Percentiles rank a stretch among this genome's conserved stretches.
Evolutionary conservation across 2,888 invertebrate genomes (phyloP).

Genomic region (Graphium colonna): DNA sequence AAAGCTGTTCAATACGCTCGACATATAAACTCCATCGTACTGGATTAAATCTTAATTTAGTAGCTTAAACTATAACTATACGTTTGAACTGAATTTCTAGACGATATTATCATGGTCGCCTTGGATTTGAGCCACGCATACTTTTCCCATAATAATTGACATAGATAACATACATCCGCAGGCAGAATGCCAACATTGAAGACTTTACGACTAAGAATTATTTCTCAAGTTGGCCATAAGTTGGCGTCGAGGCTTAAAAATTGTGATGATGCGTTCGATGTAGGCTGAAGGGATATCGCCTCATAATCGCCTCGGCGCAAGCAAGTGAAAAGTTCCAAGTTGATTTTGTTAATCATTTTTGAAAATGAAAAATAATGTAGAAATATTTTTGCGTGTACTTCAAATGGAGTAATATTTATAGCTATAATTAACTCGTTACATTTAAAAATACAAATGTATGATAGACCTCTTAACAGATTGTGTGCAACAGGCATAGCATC

Average conservation of each 20-base stretch:
- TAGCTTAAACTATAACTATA: not conserved
- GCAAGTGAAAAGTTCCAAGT: no score
- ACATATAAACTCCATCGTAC: slow-evolving; percentile 4
- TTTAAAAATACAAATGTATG: no score
- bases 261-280: not conserved
- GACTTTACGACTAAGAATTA: not conserved
- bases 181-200: not conserved
- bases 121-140: not conserved
- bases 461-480: no score
- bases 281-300: no score
- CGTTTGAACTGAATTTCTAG: not conserved
- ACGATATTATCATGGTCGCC: not conserved
- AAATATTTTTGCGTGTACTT: no score
- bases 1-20: not conserved
- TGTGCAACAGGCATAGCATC: no score
- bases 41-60: slow-evolving; percentile 6
- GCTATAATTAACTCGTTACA: no score
- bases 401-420: no score
- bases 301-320: no score
- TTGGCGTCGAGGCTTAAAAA: not conserved
- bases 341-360: no score
- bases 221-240: not conserved
- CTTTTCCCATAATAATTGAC: not conserved
- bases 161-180: not conserved
- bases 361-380: no score